Base-by-base conservation (phyloP, 2,113 vertebrate species). In the Sinosuthora webbiana region DNA sequence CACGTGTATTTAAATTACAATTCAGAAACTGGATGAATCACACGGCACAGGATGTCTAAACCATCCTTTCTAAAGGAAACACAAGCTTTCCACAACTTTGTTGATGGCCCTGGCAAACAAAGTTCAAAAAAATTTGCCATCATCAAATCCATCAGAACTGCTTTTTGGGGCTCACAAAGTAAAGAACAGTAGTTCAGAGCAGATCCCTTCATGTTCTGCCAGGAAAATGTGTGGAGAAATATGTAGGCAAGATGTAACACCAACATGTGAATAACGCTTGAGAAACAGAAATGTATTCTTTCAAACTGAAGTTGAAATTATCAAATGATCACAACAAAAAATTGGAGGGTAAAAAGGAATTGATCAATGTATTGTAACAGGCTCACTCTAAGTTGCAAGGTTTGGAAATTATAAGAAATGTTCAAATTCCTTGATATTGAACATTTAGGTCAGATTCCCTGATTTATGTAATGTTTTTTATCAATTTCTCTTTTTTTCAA, bases 241-340 rank as follows among this genome's bases (percentile, higher is more conserved):
- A 77, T 0, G 0, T 12, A 74, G 56, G 31, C 65, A 81, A 77
- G 39, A 49, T 10, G 11, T 28, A 67, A 84, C 8, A 19, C 13
- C 2, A 9, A 69, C 23, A 84, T 33, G 37, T 1, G 7, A 77
- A 57, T 15, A 62, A 19, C 0, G 1, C 31, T 42, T 2, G 3
- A 81, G 55, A 65, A 83, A 62, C 22, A 53, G 50, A 81, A 56
- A 67, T 1, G 1, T 11, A 25, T 3, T 39, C 35, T 39, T 78
- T 83, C 41, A 50, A 83, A 73, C 0, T 18, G 14, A 65, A 57
- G 42, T 6, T 50, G 24, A 71, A 78, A 84, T 87, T 50, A 39
- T 31, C 52, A 60, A 60, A 75, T 49, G 35, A 56, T 31, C 57
- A 11, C 30, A 56, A 68, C 3, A 11, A 55, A 68, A 81, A 82